Conservation (phyloP, 2,888 invertebrate species). For the Patella caerulea region DNA sequence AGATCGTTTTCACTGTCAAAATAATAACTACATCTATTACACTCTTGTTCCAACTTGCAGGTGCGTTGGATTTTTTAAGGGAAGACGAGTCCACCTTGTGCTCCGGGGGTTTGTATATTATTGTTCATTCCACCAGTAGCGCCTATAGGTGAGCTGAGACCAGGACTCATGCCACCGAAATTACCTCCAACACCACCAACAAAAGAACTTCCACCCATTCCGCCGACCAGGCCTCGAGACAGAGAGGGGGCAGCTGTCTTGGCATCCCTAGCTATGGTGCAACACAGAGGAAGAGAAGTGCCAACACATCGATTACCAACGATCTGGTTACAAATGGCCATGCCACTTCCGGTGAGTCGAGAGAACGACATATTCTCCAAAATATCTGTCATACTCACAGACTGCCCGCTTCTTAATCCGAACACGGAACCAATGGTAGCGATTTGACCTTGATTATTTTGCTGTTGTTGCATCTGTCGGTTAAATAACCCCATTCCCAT, state of each 20-base stretch:
- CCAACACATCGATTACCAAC: neutral
- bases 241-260: neutral
- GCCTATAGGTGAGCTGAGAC: neutral
- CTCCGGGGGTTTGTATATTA: neutral
- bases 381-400: slow-evolving; percentile 2
- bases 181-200: neutral
- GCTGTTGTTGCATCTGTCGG: neutral
- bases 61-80: too few species aligned
- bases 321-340: neutral
- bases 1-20: too few species aligned
- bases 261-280: neutral
- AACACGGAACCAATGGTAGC: slow-evolving; percentile 2
- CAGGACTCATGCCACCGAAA: neutral
- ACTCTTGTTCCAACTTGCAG: too few species aligned
- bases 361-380: neutral
- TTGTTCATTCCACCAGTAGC: neutral
- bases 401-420: neutral
- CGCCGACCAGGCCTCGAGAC: neutral
- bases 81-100: too few species aligned
- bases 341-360: neutral
- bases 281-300: neutral
- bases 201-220: neutral
- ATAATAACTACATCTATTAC: too few species aligned
- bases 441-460: neutral
- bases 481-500: neutral